These are phyloP conservation scores for Plumapathes pennacea DNA, from an alignment of 92 coral and sea anemone species.

Conservation along the genomic window DNA sequence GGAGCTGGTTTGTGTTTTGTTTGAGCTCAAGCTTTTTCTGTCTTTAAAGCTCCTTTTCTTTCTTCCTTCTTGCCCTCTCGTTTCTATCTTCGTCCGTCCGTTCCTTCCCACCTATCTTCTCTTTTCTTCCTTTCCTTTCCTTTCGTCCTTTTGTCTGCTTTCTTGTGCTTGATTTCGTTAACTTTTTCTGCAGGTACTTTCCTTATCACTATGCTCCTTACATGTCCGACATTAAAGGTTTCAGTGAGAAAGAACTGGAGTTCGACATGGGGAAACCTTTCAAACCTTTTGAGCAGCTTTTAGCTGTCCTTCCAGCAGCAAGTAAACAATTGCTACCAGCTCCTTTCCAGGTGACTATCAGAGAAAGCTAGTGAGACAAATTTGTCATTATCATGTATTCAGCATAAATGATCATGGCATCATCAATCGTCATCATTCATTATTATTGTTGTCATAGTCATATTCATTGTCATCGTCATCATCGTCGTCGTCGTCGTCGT, in stretches of 20 bases:
- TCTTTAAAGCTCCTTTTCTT: neutral
- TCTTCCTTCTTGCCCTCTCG: no score
- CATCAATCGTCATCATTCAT: neutral
- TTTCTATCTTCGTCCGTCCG: no score
- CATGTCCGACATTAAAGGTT: conserved; percentile 82
- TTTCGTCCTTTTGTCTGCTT: no score
- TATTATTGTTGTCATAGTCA: neutral
- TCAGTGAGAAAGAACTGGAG: conserved; percentile 49
- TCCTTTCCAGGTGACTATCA: conserved; percentile 93
- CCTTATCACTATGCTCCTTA: conserved; percentile 98
- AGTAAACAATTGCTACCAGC: conserved; percentile 83
- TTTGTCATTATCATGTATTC: neutral
- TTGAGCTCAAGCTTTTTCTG: neutral
- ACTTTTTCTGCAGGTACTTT: conserved; percentile 67
- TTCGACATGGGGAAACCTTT: conserved; percentile 85
- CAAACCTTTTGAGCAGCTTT: conserved; percentile 93
- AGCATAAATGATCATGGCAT: neutral
- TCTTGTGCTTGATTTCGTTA: no score
- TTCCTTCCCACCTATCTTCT: no score
- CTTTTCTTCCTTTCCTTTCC: no score
- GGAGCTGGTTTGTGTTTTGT: conserved; percentile 83
- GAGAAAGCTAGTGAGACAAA: no score
- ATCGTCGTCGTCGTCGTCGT: neutral
- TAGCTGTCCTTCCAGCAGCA: conserved; percentile 94
- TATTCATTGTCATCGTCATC: neutral